Evolutionary conservation across 2,797 vertebrate genomes (phyloP).

Genomic region (Tiaroga cobitis): DNA sequence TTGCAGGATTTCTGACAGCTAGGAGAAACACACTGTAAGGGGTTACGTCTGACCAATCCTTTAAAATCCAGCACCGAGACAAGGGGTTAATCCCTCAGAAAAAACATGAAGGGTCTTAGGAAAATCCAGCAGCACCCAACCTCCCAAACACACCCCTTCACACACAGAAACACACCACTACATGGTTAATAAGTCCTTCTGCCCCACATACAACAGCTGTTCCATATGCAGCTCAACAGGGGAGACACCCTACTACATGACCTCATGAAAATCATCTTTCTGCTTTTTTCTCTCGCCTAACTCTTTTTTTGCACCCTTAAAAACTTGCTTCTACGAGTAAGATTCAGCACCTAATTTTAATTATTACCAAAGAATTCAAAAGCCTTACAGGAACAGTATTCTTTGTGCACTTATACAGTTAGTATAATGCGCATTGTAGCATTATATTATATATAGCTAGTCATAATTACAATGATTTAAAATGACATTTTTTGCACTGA

Average conservation of each 20-base stretch:
- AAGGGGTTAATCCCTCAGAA: slow-evolving; percentile 56
- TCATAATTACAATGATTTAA: background rate
- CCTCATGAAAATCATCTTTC: slow-evolving; percentile 13
- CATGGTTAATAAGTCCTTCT: slow-evolving; percentile 42
- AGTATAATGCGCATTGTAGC: background rate
- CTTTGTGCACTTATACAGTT: background rate
- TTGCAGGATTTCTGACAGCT: slow-evolving; percentile 40
- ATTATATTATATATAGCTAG: background rate
- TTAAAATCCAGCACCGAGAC: slow-evolving; percentile 49
- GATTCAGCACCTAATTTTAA: background rate
- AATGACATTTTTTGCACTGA: background rate
- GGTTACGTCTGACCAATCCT: slow-evolving; percentile 47
- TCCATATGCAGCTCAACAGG: slow-evolving; percentile 28
- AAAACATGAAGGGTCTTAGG: slow-evolving; percentile 31
- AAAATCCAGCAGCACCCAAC: slow-evolving; percentile 31
- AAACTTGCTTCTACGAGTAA: background rate
- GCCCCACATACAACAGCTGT: slow-evolving; percentile 48
- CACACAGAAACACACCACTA: slow-evolving; percentile 25
- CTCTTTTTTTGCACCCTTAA: background rate
- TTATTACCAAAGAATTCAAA: background rate
- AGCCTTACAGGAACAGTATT: background rate
- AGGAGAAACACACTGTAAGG: slow-evolving; percentile 23
- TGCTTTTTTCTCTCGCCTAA: background rate
- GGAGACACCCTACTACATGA: slow-evolving; percentile 22
- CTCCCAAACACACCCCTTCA: slow-evolving; percentile 11